These are phyloP conservation scores for Eriocheir sinensis DNA, from an alignment of 1,140 invertebrate species.

Conservation along the genomic window DNA sequence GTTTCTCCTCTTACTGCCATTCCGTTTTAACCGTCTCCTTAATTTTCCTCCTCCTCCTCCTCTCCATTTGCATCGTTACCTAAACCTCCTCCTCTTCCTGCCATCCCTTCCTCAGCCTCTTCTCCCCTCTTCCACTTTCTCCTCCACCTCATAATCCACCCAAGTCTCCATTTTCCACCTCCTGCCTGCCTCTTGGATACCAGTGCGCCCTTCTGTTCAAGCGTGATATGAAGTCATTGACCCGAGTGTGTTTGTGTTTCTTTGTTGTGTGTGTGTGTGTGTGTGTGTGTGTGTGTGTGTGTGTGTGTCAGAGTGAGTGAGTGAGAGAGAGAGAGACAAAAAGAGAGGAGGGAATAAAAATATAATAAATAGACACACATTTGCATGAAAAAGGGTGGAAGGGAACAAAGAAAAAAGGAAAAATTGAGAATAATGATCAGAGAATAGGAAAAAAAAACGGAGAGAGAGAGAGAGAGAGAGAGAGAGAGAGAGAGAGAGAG, in stretches of 20 bases:
- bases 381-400: background rate
- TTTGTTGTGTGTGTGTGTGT: too few species aligned
- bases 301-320: background rate
- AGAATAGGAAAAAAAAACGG: background rate
- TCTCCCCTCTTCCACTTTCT: too few species aligned
- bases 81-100: too few species aligned
- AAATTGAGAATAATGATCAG: background rate
- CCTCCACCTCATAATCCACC: too few species aligned
- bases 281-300: conserved; percentile 19
- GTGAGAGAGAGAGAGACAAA: background rate
- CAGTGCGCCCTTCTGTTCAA: too few species aligned
- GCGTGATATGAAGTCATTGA: background rate
- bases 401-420: background rate
- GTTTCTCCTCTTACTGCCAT: too few species aligned
- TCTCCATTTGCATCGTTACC: too few species aligned
- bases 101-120: too few species aligned
- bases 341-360: background rate
- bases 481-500: background rate
- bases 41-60: too few species aligned
- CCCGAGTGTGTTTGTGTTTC: background rate
- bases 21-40: too few species aligned
- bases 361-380: background rate
- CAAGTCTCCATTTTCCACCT: too few species aligned
- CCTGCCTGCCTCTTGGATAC: too few species aligned
- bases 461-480: conserved; percentile 1